These are phyloP conservation scores for Neofelis nebulosa DNA, from an alignment of 2,113 vertebrate genomes.

Conservation along the genomic window DNA sequence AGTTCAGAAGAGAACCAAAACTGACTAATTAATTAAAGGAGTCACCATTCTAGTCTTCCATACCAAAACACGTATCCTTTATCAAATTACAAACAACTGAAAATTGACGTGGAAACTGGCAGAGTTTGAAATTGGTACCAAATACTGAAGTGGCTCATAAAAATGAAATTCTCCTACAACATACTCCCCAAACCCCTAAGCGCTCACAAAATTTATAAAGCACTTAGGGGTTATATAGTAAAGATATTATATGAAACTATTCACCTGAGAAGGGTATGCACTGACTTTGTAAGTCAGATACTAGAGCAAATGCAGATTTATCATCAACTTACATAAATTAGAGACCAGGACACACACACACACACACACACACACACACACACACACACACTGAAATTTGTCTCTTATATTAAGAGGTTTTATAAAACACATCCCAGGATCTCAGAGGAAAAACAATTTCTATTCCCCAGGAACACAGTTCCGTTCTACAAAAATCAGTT, in stretches of 20 bases:
- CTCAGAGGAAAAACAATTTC: background rate
- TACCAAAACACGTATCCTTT: background rate
- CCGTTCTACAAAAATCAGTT: conserved; percentile 2
- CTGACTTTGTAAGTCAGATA: background rate
- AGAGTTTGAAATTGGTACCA: background rate
- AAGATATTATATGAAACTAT: background rate
- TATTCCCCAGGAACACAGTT: background rate
- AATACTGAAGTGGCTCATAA: background rate
- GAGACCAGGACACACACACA: background rate
- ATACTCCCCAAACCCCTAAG: background rate
- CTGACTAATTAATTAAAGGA: background rate
- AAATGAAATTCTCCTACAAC: background rate
- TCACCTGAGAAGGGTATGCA: background rate
- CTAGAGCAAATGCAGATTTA: background rate
- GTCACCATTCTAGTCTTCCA: background rate
- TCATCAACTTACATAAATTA: conserved; percentile 9
- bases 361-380: background rate
- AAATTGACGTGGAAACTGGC: background rate
- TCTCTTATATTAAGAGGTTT: background rate
- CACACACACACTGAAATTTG: background rate
- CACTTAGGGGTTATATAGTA: background rate
- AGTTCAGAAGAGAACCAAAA: background rate
- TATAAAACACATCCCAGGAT: background rate
- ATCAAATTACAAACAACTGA: background rate
- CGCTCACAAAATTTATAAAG: background rate